Evolutionary conservation across 2,113 vertebrate genomes (phyloP), one percentile per base, ranked within the genome.

Genomic region (Sylvietta virens): DNA sequence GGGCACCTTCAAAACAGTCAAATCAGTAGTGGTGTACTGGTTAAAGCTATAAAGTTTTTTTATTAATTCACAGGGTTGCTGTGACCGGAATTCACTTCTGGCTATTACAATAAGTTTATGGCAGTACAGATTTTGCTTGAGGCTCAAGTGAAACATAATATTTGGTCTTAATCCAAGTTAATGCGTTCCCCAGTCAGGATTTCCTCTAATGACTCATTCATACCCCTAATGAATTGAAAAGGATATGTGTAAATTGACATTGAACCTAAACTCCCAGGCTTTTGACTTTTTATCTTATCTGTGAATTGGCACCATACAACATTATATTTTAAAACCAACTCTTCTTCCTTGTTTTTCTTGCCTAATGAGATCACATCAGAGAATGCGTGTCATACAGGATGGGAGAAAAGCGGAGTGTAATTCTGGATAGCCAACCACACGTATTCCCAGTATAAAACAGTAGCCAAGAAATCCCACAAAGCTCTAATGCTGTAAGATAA

Each of bases 171-270:
- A 93, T 88, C 92, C 82, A 92, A 83, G 86, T 80, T 88, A 90
- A 95, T 70, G 65, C 86, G 67, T 64, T 96, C 67, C 28, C 33
- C n/a, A 70, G 90, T 69, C 93, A 95, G 94, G 94, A 95, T 94
- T 96, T 96, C 90, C 95, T 94, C 37, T 62, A 81, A 72, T 94
- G 88, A 94, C 71, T 93, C 93, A 95, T 90, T 96, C 73, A 83
- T 92, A 90, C 40, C 35, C 30, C 74, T 86, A 80, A 69, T 86
- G 92, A 94, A 94, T 67, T 96, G 71, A 90, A 95, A 95, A 88
- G 90, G 74, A 78, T 94, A 88, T 40, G 50, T 86, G 79, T 82
- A 93, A 85, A 88, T 90, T 3, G 3, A 77, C 5, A 6, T 69
- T 81, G 76, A 89, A 92, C 64, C 61, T 92, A 86, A 85, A 87